Evolutionary conservation across 1,140 invertebrate species (phyloP), one percentile per base, ranked within the genome.

Genomic region (Papilio glaucus): DNA sequence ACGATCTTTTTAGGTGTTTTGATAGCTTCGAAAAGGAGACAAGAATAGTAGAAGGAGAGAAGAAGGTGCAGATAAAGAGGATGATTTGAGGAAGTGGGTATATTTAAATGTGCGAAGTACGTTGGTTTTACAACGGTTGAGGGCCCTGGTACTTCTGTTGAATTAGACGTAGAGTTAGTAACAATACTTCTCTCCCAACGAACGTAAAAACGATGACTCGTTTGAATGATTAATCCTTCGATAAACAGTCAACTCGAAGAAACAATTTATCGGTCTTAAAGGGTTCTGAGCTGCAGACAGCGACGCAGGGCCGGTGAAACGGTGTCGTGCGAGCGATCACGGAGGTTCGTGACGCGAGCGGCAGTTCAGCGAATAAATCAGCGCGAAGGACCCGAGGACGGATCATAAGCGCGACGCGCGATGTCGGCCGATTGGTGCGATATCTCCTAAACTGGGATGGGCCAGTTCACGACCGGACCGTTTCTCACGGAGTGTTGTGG

Each of bases 331-430:
- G 21, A 26, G 9, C 29, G 67, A 71, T 71, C 78, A 80, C 78
- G 78, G 29, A 33, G 67, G 7, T 53, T 80, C 78, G 78, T 80
- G 78, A 77, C 65, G 42, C 68, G 69, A 18, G 60, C 26, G 57
- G 49, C 68, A 42, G 72, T 77, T 61, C 75, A 71, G 75, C 67
- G 67, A 77, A 79, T 79, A 77, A 79, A 79, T 79, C 78, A 77
- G 53, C 10, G 62, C 62, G 37, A n/a, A n/a, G n/a, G 10, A 37
- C 39, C 37, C 69, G 73, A 68, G 71, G 75, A 62, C 73, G 72
- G 42, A 76, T 76, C 74, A 77, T 77, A 77, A 74, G 77, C 71
- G 45, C 45, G 67, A 61, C 69, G 61, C 70, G 69, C 69, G 73
- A 80, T 76, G 72, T 77, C 63, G 75, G 61, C 38, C 72, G 72